Evolutionary conservation across 2,113 vertebrate species (phyloP).

Genomic region (Periophthalmodon schlosseri): DNA sequence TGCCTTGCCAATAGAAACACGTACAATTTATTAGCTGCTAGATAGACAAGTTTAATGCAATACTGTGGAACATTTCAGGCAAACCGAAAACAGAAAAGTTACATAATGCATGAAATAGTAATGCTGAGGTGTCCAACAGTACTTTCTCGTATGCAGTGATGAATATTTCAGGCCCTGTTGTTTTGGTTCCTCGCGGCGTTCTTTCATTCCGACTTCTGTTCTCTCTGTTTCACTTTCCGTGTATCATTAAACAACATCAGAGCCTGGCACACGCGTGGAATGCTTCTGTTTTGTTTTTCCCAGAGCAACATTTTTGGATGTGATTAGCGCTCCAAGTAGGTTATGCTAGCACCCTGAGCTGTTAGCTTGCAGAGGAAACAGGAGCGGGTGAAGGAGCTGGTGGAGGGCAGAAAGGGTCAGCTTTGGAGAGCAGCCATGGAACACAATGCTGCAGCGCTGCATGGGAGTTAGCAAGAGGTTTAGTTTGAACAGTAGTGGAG

Average conservation of each 20-base stretch:
- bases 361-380: not conserved
- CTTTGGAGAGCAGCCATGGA: not conserved
- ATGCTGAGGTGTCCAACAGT: not conserved
- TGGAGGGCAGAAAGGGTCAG: not conserved
- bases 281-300: slow-evolving; percentile 7
- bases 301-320: slow-evolving; percentile 12
- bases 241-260: slow-evolving; percentile 43
- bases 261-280: slow-evolving; percentile 28
- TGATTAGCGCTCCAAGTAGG: slow-evolving; percentile 7
- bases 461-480: too few species aligned
- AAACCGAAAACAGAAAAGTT: too few species aligned
- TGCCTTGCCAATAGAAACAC: too few species aligned
- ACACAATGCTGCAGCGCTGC: not conserved
- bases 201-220: slow-evolving; percentile 54
- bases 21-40: too few species aligned
- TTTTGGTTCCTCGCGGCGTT: slow-evolving; percentile 56
- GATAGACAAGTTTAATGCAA: too few species aligned
- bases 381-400: not conserved
- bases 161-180: slow-evolving; percentile 28
- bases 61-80: too few species aligned
- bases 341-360: slow-evolving; percentile 1
- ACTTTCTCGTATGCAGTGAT: not conserved
- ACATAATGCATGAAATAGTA: too few species aligned
- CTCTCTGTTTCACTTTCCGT: slow-evolving; percentile 35
- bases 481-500: too few species aligned